Percentiles rank a stretch among this genome's conserved stretches.
These are phyloP conservation scores for Hyperoplus immaculatus DNA, from an alignment of 2,797 vertebrate genomes.

Conservation along the genomic window DNA sequence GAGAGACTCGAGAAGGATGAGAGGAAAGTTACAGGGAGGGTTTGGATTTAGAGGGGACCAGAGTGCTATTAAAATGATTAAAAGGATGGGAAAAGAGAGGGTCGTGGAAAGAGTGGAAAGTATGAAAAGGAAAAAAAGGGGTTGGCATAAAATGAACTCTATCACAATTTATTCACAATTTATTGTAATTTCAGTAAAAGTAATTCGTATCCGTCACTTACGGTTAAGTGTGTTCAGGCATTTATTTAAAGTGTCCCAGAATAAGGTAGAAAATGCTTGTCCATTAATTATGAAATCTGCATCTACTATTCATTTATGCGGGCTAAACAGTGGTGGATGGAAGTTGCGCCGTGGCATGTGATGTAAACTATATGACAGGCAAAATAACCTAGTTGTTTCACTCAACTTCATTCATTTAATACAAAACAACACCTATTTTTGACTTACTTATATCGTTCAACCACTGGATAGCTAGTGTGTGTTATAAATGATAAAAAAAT, in stretches of 20 bases:
- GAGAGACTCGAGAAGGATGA: conserved; percentile 32
- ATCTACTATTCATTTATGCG: background rate
- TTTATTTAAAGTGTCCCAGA: background rate
- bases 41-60: conserved; percentile 47
- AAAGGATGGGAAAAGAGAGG: conserved; percentile 47
- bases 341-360: background rate
- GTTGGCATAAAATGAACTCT: background rate
- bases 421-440: background rate
- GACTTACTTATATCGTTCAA: background rate
- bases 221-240: background rate
- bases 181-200: conserved; percentile 13
- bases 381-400: background rate
- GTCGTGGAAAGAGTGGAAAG: conserved; percentile 32
- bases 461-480: background rate
- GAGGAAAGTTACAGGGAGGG: conserved; percentile 49
- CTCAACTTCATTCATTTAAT: conserved; percentile 2
- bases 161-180: conserved; percentile 31
- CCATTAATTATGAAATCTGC: conserved; percentile 2
- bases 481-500: conserved; percentile 6
- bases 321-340: background rate
- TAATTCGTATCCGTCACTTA: background rate
- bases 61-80: conserved; percentile 69
- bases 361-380: too few species aligned
- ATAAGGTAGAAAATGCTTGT: background rate
- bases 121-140: conserved; percentile 4